Evolutionary conservation across 2,113 vertebrate genomes (phyloP).

Genomic region (Anguilla japonica): DNA sequence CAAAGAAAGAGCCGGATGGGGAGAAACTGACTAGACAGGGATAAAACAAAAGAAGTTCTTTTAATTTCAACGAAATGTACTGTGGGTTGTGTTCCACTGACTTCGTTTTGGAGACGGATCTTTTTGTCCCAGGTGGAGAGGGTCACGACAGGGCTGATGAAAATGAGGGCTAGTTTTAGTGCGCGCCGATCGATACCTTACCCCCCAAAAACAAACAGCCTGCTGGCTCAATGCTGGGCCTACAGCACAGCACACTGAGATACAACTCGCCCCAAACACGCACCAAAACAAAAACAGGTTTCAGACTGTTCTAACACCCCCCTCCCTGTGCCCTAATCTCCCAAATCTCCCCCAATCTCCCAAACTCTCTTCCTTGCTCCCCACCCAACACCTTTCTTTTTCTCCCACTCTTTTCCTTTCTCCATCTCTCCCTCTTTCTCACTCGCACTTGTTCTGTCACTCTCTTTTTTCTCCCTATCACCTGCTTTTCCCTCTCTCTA

Average conservation of each 20-base stretch:
- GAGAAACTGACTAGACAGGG: neutral
- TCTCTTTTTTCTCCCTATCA: too few species aligned
- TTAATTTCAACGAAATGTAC: neutral
- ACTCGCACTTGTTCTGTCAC: neutral
- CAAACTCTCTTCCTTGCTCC: too few species aligned
- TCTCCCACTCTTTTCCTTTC: too few species aligned
- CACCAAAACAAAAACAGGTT: neutral
- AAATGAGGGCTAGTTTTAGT: neutral
- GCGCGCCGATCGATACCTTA: neutral
- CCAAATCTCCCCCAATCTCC: too few species aligned
- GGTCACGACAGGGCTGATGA: neutral
- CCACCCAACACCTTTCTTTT: too few species aligned
- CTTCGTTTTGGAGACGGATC: neutral
- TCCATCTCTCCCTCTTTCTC: neutral
- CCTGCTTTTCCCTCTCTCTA: constrained; percentile 36
- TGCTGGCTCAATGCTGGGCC: neutral
- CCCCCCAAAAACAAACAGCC: neutral
- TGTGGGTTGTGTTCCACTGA: neutral
- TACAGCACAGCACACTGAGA: neutral
- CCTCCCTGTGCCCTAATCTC: too few species aligned
- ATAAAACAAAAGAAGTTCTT: neutral
- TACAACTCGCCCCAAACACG: constrained; percentile 3
- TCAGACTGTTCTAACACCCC: too few species aligned
- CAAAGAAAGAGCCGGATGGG: neutral
- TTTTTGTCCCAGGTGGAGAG: neutral